Evolutionary conservation across 1,140 invertebrate species (phyloP), one percentile per base, ranked within the genome.

Genomic region (Apocrypta bakeri): DNA sequence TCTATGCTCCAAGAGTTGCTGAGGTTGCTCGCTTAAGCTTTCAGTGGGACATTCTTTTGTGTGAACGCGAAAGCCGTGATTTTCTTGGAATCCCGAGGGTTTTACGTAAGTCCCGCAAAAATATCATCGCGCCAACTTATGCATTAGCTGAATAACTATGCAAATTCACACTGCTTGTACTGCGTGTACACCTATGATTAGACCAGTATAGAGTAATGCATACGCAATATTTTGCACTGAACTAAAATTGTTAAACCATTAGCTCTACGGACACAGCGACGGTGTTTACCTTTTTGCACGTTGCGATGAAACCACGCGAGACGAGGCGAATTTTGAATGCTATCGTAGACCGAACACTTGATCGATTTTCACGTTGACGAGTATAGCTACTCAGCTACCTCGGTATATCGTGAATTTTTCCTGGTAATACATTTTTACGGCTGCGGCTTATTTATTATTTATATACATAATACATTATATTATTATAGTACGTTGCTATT

Each of bases 211-310:
- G 21, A 7, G 69, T 9, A 37, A 2, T 8, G 33, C 12, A 29
- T 71, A 24, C 21, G 33, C 31, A 31, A 71, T 71, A 29, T 8
- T 56, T 56, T n/a, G 69, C 17, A 21, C 17, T 9, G 69, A 71
- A 31, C 69, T 71, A 71, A n/a, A n/a, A 71, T 71, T 71, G 69
- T 71, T 71, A 33, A 71, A 71, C 37, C 63, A 66, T 66, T 4
- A 56, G 48, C 17, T 56, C 48, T 56, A 56, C 31, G 27, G 69
- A 37, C 29, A 37, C 29, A n/a, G 25, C 31, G 29, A n/a, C 33
- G 69, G 7, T 71, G 29, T 71, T 71, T 71, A 17, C 69, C 21
- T 68, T 68, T 24, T 8, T 29, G 64, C 33, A 37, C 14, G 48
- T 21, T 6, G 48, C 25, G 63, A 66, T 7, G 63, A 25, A 25